Conservation (phyloP, 2,797 vertebrate genomes). For the Manis crassicaudata region DNA sequence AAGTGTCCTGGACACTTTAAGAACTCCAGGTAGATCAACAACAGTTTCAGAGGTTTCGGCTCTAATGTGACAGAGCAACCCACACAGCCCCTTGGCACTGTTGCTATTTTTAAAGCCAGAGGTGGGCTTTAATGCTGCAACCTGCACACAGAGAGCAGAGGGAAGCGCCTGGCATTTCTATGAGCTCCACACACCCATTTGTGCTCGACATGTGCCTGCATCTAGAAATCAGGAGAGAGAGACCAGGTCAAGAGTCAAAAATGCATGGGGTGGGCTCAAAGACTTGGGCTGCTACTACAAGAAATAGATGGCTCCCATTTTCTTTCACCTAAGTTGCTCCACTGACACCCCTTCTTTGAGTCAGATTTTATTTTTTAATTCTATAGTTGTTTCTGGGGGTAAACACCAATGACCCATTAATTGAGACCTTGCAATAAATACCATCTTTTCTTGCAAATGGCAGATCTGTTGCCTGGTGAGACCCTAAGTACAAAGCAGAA, state of each 20-base stretch:
- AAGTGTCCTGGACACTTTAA: neutral
- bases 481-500: neutral
- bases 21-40: neutral
- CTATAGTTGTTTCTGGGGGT: neutral
- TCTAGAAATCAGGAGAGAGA: neutral
- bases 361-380: neutral
- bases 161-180: accelerated
- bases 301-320: neutral
- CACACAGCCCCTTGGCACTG: accelerated
- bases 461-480: neutral
- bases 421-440: neutral
- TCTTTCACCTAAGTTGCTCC: neutral
- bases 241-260: neutral
- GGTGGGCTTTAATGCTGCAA: neutral
- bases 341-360: neutral
- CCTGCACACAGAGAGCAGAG: neutral
- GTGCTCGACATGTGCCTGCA: neutral
- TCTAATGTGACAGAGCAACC: neutral
- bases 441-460: neutral
- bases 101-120: neutral
- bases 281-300: neutral
- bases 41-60: neutral
- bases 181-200: accelerated
- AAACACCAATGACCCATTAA: neutral
- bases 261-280: neutral